A percentile compares a stretch with the other conserved stretches of the same genome.
These are phyloP conservation scores for Ploceus nigricollis DNA, from an alignment of 2,113 vertebrate species.

Conservation along the genomic window DNA sequence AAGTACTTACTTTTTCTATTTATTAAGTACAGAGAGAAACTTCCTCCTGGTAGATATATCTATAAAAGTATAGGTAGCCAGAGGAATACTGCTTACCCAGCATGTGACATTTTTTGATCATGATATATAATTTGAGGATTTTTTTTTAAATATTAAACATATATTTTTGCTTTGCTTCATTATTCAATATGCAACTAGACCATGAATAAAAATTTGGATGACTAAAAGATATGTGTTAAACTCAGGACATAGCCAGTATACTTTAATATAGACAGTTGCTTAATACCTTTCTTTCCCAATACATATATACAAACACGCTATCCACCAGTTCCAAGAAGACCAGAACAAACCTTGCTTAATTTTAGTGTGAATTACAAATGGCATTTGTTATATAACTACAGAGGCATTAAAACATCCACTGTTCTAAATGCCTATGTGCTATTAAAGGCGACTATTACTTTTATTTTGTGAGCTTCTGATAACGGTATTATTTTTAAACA, in stretches of 20 bases:
- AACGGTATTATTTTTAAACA: fast-evolving
- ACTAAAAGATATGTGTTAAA: not conserved
- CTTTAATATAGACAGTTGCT: not conserved
- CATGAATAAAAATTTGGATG: not conserved
- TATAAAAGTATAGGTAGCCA: not conserved
- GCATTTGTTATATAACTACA: not conserved
- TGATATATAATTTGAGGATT: not conserved
- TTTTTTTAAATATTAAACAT: not conserved
- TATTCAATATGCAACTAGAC: not conserved
- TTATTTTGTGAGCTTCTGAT: not conserved
- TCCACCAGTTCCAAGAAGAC: not conserved
- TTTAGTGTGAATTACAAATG: not conserved
- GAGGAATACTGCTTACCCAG: not conserved
- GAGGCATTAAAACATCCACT: not conserved
- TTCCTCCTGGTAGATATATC: not conserved
- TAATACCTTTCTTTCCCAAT: not conserved
- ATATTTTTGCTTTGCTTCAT: not conserved
- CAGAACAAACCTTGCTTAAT: not conserved
- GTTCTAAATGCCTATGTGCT: not conserved
- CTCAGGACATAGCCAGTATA: fast-evolving
- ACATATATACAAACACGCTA: not conserved
- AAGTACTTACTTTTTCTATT: not conserved
- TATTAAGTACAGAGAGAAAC: not conserved
- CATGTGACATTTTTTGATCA: not conserved
- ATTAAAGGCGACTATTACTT: not conserved